Conservation (phyloP, 2,888 invertebrate genomes). For the Microplitis deprimator region DNA sequence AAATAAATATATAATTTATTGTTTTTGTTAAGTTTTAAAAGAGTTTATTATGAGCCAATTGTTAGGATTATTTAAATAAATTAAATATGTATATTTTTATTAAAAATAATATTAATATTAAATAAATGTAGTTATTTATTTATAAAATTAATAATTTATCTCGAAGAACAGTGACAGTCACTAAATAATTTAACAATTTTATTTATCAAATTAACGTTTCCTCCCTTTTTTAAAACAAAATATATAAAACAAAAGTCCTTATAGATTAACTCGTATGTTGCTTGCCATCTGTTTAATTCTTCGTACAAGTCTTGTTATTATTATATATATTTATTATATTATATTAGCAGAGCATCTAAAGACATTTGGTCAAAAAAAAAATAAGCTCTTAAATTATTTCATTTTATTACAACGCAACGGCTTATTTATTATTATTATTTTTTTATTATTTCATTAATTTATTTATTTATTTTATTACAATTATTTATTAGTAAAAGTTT, state of each 20-base stretch:
- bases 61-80: neutral
- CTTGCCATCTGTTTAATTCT: slow-evolving; percentile 69
- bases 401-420: neutral
- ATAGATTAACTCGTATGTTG: slow-evolving; percentile 70
- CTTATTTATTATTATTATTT: neutral
- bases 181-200: slow-evolving; percentile 47
- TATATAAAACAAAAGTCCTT: slow-evolving; percentile 50
- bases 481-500: slow-evolving; percentile 1
- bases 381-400: slow-evolving; percentile 41
- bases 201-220: slow-evolving; percentile 49
- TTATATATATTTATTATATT: neutral
- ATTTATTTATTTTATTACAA: slow-evolving; percentile 12
- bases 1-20: slow-evolving; percentile 9
- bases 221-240: slow-evolving; percentile 49
- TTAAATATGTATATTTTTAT: neutral
- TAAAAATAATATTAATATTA: neutral
- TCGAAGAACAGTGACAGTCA: slow-evolving; percentile 60
- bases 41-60: neutral
- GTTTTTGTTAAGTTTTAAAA: slow-evolving; percentile 14
- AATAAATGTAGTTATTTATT: neutral
- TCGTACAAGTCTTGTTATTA: slow-evolving; percentile 67
- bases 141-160: slow-evolving; percentile 13
- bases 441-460: neutral
- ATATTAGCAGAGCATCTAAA: slow-evolving; percentile 64
- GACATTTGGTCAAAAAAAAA: slow-evolving; percentile 60